A percentile compares a stretch with the other conserved stretches of the same genome.
These are phyloP conservation scores for Disparrhopalites patrizii DNA, from an alignment of 2,888 invertebrate species.

Conservation along the genomic window DNA sequence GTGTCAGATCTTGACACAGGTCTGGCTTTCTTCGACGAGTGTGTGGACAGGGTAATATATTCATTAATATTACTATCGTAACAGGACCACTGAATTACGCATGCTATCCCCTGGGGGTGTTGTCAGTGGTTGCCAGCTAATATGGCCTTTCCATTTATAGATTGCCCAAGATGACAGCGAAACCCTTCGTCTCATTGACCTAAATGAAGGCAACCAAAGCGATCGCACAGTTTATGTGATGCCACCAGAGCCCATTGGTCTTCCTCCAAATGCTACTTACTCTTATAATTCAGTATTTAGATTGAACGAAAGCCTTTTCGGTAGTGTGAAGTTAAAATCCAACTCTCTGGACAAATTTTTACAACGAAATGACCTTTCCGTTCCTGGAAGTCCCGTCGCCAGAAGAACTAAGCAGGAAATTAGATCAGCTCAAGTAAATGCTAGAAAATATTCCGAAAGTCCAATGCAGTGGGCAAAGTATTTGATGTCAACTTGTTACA, in stretches of 20 bases:
- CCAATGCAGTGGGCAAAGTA: conserved; percentile 93
- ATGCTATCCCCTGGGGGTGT: too few species aligned
- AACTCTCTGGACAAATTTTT: conserved; percentile 39
- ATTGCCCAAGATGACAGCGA: conserved; percentile 56
- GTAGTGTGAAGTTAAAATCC: conserved; percentile 36
- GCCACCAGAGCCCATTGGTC: conserved; percentile 72
- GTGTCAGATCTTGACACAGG: conserved; percentile 92
- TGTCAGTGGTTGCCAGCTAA: conserved; percentile 1
- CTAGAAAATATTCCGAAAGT: conserved; percentile 61
- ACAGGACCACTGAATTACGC: too few species aligned
- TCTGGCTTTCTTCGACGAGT: conserved; percentile 95
- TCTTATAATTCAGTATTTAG: conserved; percentile 48
- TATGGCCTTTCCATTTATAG: conserved; percentile 40
- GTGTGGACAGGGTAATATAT: conserved; percentile 70
- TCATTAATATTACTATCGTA: too few species aligned
- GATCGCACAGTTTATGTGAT: conserved; percentile 93
- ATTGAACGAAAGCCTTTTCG: conserved; percentile 43
- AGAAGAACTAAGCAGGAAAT: conserved; percentile 93
- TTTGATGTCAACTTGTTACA: conserved; percentile 79
- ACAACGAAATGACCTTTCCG: conserved; percentile 36
- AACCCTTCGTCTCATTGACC: conserved; percentile 67
- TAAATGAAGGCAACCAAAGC: conserved; percentile 67
- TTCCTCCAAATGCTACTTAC: conserved; percentile 52
- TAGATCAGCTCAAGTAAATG: conserved; percentile 79
- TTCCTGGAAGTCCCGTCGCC: conserved; percentile 84